These are phyloP conservation scores for Ecliptopera silaceata DNA, from an alignment of 2,888 invertebrate genomes.

Conservation along the genomic window DNA sequence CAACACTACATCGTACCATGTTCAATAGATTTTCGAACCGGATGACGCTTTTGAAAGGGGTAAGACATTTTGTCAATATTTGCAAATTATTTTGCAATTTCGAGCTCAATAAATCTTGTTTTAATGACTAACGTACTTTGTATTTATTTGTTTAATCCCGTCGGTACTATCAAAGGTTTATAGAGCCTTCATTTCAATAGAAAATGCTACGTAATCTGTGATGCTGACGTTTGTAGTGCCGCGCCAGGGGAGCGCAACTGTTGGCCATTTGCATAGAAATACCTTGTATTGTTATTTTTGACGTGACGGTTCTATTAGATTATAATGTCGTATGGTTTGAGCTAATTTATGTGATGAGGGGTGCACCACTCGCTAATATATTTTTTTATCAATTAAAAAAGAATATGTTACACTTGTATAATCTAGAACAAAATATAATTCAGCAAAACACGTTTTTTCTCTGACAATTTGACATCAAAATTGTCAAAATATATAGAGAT, in stretches of 20 bases:
- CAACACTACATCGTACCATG: too few species aligned
- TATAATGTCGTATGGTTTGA: conserved; percentile 12
- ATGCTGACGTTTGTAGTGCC: conserved; percentile 59
- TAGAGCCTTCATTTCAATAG: conserved; percentile 44
- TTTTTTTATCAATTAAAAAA: background rate
- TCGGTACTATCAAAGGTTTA: conserved; percentile 70
- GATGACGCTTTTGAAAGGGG: too few species aligned
- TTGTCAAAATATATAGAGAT: too few species aligned
- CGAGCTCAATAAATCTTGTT: background rate
- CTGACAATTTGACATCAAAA: too few species aligned
- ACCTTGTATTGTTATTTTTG: conserved; percentile 42
- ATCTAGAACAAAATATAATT: too few species aligned
- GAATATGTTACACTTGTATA: too few species aligned
- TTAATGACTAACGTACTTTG: background rate
- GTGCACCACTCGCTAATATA: background rate
- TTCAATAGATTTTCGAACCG: too few species aligned
- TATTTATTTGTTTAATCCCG: conserved; percentile 51
- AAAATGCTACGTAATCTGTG: conserved; percentile 12
- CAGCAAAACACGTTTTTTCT: too few species aligned
- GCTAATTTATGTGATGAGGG: conserved; percentile 6
- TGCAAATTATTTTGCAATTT: too few species aligned
- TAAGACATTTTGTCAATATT: too few species aligned
- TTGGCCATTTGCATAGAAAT: conserved; percentile 67
- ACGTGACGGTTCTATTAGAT: conserved; percentile 22
- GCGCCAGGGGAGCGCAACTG: conserved; percentile 64